Base-by-base conservation (phyloP, 2,113 vertebrate genomes). In the Rhea pennata region DNA sequence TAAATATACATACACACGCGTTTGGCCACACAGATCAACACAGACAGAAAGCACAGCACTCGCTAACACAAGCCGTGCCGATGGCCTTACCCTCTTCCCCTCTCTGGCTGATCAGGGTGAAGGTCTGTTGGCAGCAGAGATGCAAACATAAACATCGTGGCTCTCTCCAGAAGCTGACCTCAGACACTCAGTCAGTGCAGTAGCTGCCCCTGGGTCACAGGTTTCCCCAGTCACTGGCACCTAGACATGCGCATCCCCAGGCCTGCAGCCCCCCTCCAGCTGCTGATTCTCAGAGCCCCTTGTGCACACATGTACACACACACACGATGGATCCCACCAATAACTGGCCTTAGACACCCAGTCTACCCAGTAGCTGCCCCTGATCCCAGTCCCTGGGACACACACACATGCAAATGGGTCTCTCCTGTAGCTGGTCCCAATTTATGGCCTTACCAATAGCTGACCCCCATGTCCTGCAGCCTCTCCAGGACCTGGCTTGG, bases 351-450 rank as follows among this genome's bases (percentile, higher is more conserved):
- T 33, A 77, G 59, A 8, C 3, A 3, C 7, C 70, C 40, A 15
- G 33, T 4, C 27, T 31, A 6, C 27, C 27, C 66, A 70, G 72
- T 44, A 92, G 39, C 19, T 92, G 6, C 31, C 40, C 9, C 33
- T 36, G 36, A 36, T 36, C 36, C 36, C 36, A 36, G 36, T 54
- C n/a, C n/a, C 6, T 6, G 29, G 24, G 9, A 29, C 27, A 42
- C 2, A 9, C 9, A 42, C 2, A 9, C 9, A 42, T 4, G n/a
- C 6, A 44, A 77, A 67, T 0, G 10, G 12, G 9, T 27, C 2
- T 67, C 20, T 27, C 20, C 20, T 19, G 24, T 1, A 58, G 59
- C 14, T 40, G 9, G 21, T 77, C 26, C 9, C 8, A 17, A 23
- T 5, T 73, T 77, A 53, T 89, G 31, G 10, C 24, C 53, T 67